A percentile compares a stretch with the other conserved stretches of the same genome.
phyloP scores from a whole-genome alignment of 2,888 invertebrate species.

The Belgica antarctica region DNA sequence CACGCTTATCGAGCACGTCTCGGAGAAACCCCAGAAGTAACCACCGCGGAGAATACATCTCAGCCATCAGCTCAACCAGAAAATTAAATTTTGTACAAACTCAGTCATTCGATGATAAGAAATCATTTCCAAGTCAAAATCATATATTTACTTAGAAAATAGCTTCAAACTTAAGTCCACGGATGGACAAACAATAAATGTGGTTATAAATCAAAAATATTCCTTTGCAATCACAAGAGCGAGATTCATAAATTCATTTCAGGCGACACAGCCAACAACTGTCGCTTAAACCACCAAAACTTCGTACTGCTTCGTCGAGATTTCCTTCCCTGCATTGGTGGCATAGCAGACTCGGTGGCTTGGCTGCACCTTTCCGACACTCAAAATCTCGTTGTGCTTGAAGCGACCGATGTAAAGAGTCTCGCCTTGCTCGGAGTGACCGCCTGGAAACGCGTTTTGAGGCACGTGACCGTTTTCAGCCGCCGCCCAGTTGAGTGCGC shows the following conservation, averaged over 20 bases:
- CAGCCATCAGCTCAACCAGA: not conserved
- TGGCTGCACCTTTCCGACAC: conserved; percentile 68
- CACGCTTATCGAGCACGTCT: not conserved
- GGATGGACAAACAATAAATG: too few relatives aligned
- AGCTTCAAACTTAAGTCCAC: too few relatives aligned
- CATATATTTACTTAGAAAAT: too few relatives aligned
- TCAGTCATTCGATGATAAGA: too few relatives aligned
- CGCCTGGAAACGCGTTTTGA: not conserved
- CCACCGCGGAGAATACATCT: not conserved
- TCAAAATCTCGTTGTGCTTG: conserved; percentile 66
- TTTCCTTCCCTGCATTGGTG: conserved; percentile 74
- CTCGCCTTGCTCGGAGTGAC: conserved; percentile 59
- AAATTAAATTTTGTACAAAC: not conserved
- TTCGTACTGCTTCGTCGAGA: conserved; percentile 78
- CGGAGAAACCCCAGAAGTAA: not conserved
- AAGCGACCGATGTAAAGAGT: conserved; percentile 75
- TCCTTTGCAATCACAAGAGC: too few relatives aligned
- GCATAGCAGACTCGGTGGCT: conserved; percentile 81
- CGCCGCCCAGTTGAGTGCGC: not conserved
- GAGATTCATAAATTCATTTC: too few relatives aligned
- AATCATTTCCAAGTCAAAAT: too few relatives aligned
- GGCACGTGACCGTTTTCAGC: conserved; percentile 22
- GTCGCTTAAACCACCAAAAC: conserved; percentile 60
- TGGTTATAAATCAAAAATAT: too few relatives aligned
- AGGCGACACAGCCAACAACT: too few relatives aligned